Conservation (phyloP, 2,888 invertebrate genomes). For the Euzetes globulus region DNA sequence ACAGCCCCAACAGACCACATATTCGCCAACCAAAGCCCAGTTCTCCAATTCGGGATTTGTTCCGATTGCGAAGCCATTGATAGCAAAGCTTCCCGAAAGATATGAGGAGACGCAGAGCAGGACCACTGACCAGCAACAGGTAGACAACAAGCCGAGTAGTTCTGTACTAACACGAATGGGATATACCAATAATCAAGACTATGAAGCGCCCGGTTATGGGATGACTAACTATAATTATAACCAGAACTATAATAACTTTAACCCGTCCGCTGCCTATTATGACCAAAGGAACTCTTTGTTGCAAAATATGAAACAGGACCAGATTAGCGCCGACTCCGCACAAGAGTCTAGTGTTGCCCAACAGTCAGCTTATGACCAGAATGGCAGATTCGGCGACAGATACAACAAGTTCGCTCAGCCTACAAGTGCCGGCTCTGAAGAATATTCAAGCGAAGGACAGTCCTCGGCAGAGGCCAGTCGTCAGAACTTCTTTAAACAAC, state of each 20-base stretch:
- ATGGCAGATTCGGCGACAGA: not conserved
- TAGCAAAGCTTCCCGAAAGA: conserved; percentile 12
- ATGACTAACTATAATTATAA: not conserved
- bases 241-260: not conserved
- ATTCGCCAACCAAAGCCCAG: not conserved
- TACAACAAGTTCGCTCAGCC: not conserved
- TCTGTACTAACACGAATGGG: conserved; percentile 13
- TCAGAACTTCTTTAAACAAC: conserved; percentile 14
- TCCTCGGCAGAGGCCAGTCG: not conserved
- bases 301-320: not conserved
- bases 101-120: not conserved
- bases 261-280: not conserved
- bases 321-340: not conserved
- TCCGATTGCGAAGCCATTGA: conserved; percentile 33
- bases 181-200: conserved; percentile 10
- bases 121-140: conserved; percentile 2
- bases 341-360: not conserved
- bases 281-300: not conserved
- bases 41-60: conserved; percentile 31
- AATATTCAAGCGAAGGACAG: not conserved
- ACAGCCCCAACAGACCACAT: conserved; percentile 8
- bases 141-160: conserved; percentile 6
- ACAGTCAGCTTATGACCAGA: conserved; percentile 1
- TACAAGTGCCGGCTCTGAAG: not conserved
- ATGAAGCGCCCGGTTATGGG: conserved; percentile 6